Evolutionary conservation across 1,140 invertebrate genomes (phyloP), one percentile per base, ranked within the genome.

Genomic region (Adoxophyes honmai): DNA sequence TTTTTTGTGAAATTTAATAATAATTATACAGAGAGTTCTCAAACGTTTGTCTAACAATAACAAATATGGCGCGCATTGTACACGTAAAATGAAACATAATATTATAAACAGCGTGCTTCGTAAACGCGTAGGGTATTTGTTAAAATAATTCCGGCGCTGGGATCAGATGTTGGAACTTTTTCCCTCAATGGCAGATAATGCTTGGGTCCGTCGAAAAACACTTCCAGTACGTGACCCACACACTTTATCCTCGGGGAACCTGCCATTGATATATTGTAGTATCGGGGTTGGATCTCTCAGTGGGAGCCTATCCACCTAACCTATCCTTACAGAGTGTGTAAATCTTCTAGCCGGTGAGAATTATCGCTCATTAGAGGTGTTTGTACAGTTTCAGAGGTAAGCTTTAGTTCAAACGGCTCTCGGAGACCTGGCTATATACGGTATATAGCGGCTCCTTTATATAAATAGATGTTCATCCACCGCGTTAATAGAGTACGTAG

Each of bases 121-220:
- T 10, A 48, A 48, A 48, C 21, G 16, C 10, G 21, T 1, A 34
- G 34, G 0, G 52, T 59, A 56, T 59, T 63, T 56, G 52, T 59
- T 56, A 52, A 53, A 63, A 63, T 63, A 63, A 63, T 51, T 59
- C 42, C 13, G 14, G 44, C 54, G 37, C 15, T 33, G 53, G 62
- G 59, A 65, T 65, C 63, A 59, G 63, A 65, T 61, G 59, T 56
- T 60, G 8, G 11, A 65, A 67, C 44, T 65, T 73, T 78, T 74
- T 70, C 64, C 66, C 66, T 66, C 53, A 62, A 58, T 60, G 66
- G 55, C 52, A 69, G 71, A 67, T 81, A 78, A 75, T 74, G 66
- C 57, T 55, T 16, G 69, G 69, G 72, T 74, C 66, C 66, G 75
- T 77, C 55, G 72, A 68, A 81, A 81, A 81, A 81, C 76, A 79